Evolutionary conservation across 2,113 vertebrate genomes (phyloP).

Genomic region (Onychostruthus taczanowskii): DNA sequence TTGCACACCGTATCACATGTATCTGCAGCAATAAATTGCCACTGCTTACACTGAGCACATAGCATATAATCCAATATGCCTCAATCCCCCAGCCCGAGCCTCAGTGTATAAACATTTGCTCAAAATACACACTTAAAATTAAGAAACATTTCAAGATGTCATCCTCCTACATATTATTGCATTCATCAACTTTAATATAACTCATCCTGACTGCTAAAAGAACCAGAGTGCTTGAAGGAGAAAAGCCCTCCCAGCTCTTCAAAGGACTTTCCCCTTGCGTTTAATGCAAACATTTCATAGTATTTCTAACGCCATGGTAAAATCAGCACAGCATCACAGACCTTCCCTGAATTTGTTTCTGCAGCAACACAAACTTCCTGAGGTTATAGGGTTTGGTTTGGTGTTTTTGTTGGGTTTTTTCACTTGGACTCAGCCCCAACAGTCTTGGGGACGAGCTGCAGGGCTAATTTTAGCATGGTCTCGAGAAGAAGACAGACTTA

Average conservation of each 20-base stretch:
- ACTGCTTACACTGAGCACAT: not conserved
- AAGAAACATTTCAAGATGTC: not conserved
- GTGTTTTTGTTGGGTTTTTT: not conserved
- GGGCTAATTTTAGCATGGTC: not conserved
- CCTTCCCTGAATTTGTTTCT: not conserved
- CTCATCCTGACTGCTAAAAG: not conserved
- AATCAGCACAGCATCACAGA: not conserved
- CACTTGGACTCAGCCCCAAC: not conserved
- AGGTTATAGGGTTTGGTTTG: not conserved
- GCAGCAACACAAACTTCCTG: not conserved
- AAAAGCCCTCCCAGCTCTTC: not conserved
- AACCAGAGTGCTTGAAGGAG: not conserved
- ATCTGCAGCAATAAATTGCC: constrained; percentile 24
- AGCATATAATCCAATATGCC: constrained; percentile 17
- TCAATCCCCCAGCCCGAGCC: not conserved
- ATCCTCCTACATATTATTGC: not conserved
- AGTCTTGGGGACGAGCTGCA: not conserved
- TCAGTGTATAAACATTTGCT: not conserved
- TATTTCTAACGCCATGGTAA: not conserved
- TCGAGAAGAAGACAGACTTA: not conserved
- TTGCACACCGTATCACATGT: not conserved
- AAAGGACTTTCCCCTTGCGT: not conserved
- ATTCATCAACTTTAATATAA: not conserved
- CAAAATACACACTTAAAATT: not conserved
- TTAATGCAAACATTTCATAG: not conserved